Percentiles rank a stretch among this genome's conserved stretches.
Evolutionary conservation across 2,797 vertebrate species (phyloP).

Genomic region (Myoxocephalus aenaeus): DNA sequence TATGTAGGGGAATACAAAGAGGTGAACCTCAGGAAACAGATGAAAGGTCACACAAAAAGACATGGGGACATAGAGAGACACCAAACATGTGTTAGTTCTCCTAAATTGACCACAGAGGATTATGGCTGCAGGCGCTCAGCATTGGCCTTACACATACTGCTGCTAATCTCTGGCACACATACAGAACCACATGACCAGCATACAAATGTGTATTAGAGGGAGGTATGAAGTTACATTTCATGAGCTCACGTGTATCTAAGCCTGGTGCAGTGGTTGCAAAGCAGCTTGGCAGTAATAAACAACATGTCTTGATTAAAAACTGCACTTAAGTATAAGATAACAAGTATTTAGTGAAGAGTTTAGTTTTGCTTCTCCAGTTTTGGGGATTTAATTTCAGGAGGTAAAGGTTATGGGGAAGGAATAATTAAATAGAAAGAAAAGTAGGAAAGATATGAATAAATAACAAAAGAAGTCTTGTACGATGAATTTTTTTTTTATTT

Average conservation of each 20-base stretch:
- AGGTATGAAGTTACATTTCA: neutral
- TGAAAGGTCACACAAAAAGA: neutral
- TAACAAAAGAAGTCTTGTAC: neutral
- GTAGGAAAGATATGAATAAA: neutral
- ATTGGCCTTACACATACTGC: conserved; percentile 25
- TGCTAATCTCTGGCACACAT: conserved; percentile 49
- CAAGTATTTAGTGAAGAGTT: neutral
- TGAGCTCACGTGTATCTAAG: neutral
- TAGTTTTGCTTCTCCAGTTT: neutral
- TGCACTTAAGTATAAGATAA: neutral
- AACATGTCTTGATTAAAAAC: neutral
- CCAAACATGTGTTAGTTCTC: conserved; percentile 24
- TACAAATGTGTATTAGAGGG: neutral
- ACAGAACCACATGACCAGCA: conserved; percentile 10
- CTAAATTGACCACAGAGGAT: conserved; percentile 48
- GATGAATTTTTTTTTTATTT: neutral
- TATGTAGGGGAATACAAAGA: neutral
- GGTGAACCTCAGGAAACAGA: conserved; percentile 1
- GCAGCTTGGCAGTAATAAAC: neutral
- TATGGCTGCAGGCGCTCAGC: conserved; percentile 35
- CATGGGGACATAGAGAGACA: neutral
- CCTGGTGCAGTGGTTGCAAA: neutral
- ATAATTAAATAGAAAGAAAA: neutral
- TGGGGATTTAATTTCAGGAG: neutral
- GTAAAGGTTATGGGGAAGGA: neutral